These are phyloP conservation scores for Caenorhabditis inopinata DNA, from an alignment of 1,140 invertebrate species.

Conservation along the genomic window DNA sequence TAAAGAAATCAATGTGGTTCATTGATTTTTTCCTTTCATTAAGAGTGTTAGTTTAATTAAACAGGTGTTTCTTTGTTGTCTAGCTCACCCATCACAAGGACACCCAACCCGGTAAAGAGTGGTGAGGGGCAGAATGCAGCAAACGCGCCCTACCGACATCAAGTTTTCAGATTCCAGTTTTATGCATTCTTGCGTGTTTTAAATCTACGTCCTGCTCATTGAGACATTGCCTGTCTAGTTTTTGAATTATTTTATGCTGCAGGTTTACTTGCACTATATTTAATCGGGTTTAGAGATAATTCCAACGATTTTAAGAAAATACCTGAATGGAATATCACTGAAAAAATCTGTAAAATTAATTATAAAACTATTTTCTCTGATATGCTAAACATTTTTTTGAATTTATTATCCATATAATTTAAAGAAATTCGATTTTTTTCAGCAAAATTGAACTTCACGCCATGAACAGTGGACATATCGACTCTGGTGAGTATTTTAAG, in stretches of 20 bases:
- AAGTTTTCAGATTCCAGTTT: not conserved
- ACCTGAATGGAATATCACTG: too few species aligned
- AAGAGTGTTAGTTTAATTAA: too few species aligned
- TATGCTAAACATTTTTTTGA: too few species aligned
- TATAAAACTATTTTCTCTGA: not conserved
- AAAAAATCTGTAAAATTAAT: not conserved
- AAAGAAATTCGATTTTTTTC: not conserved
- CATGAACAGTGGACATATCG: conserved; percentile 10
- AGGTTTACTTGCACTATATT: too few species aligned
- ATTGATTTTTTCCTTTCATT: too few species aligned
- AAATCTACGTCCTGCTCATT: not conserved
- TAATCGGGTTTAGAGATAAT: too few species aligned
- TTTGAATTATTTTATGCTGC: too few species aligned
- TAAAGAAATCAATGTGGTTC: too few species aligned
- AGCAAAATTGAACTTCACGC: conserved; percentile 24
- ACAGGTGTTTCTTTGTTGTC: too few species aligned
- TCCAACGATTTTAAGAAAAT: too few species aligned
- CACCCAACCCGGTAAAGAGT: too few species aligned
- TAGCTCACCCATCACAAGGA: too few species aligned
- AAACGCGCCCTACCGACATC: not conserved
- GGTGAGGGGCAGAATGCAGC: not conserved
- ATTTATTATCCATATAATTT: not conserved
- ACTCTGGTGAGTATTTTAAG: conserved; percentile 6
- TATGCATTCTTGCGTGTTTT: not conserved
- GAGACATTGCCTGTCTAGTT: not conserved